These are phyloP conservation scores for Siniperca chuatsi DNA, from an alignment of 2,113 vertebrate genomes.

Conservation along the genomic window DNA sequence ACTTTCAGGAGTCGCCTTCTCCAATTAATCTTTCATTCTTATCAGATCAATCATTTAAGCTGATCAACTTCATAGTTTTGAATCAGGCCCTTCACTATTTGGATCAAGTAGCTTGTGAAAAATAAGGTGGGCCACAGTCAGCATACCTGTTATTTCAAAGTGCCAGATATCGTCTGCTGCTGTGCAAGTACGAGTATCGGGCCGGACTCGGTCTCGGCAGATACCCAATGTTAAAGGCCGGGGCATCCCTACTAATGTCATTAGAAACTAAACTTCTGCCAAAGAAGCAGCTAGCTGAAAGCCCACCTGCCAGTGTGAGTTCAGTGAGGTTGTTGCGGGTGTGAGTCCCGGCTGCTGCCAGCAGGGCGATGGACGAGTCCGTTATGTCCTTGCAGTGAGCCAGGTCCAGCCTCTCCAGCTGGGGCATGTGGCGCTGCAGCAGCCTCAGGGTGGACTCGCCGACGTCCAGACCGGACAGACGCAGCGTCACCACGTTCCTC, in stretches of 20 bases:
- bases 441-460: constrained; percentile 92
- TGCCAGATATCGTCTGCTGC: too few relatives aligned
- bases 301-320: constrained; percentile 93
- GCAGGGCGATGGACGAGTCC: constrained; percentile 92
- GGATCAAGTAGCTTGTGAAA: background rate
- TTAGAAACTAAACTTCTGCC: background rate
- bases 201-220: too few relatives aligned
- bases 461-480: constrained; percentile 94
- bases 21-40: too few relatives aligned
- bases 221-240: too few relatives aligned
- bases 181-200: too few relatives aligned
- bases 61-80: too few relatives aligned
- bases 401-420: constrained; percentile 93
- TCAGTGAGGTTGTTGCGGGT: constrained; percentile 93
- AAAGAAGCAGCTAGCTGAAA: background rate
- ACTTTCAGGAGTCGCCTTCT: too few relatives aligned
- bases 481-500: constrained; percentile 92
- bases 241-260: too few relatives aligned
- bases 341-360: constrained; percentile 93
- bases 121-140: too few relatives aligned
- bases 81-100: background rate
- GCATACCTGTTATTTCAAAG: too few relatives aligned
- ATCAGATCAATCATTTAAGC: too few relatives aligned
- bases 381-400: constrained; percentile 94
- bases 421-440: constrained; percentile 95